A percentile compares a stretch with the other conserved stretches of the same genome.
Evolutionary conservation across 2,888 invertebrate genomes (phyloP).

Genomic region (Bombylius discolor): DNA sequence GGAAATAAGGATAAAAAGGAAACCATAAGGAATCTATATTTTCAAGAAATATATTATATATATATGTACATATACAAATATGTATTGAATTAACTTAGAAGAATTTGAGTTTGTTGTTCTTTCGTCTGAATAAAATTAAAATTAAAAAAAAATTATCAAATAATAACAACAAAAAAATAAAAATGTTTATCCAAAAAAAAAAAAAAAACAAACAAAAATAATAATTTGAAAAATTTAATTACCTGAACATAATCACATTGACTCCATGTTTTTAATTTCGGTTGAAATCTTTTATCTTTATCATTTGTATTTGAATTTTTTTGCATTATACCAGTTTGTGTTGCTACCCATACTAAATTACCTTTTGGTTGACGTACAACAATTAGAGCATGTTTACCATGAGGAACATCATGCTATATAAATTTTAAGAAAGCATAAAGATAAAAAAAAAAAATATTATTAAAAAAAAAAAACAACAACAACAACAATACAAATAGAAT

Average conservation of each 20-base stretch:
- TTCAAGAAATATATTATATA: too few relatives aligned
- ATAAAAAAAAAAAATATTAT: constrained; percentile 2
- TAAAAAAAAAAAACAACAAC: not conserved
- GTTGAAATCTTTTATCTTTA: constrained; percentile 42
- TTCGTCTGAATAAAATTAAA: too few relatives aligned
- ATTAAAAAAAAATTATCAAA: too few relatives aligned
- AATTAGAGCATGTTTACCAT: constrained; percentile 78
- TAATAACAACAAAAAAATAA: too few relatives aligned
- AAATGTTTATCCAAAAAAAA: too few relatives aligned
- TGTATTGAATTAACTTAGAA: too few relatives aligned
- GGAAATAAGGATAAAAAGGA: too few relatives aligned
- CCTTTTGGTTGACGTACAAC: constrained; percentile 74
- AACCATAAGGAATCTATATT: too few relatives aligned
- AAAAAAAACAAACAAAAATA: too few relatives aligned
- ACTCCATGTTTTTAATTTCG: constrained; percentile 57
- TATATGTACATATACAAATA: too few relatives aligned
- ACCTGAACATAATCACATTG: constrained; percentile 72
- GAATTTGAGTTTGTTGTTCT: too few relatives aligned
- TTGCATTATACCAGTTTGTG: constrained; percentile 50
- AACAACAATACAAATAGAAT: not conserved
- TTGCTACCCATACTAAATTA: constrained; percentile 70
- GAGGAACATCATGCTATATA: constrained; percentile 61
- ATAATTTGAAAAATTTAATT: constrained; percentile 24
- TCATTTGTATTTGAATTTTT: constrained; percentile 37
- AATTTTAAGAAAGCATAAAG: not conserved